These are phyloP conservation scores for Ophioninae sp. DNA, from an alignment of 2,888 invertebrate species.

Conservation along the genomic window DNA sequence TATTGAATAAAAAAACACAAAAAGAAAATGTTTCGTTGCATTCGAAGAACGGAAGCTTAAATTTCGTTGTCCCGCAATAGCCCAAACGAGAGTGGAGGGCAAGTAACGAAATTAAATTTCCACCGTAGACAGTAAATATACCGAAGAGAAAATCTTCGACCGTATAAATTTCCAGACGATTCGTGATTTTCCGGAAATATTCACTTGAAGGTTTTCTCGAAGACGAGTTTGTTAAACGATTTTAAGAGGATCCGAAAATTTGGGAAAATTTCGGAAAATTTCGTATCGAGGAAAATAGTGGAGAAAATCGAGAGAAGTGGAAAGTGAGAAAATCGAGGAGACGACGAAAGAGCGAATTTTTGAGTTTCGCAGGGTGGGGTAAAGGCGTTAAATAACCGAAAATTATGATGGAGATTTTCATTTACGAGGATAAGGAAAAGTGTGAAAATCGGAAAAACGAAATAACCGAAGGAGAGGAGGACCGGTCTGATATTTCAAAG, in stretches of 20 bases:
- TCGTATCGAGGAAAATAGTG: conserved; percentile 9
- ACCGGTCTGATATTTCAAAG: background rate
- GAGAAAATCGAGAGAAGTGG: background rate
- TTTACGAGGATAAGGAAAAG: background rate
- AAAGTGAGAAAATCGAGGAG: background rate
- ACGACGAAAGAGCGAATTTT: conserved; percentile 20
- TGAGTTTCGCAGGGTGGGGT: conserved; percentile 10
- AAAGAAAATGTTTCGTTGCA: too few relatives aligned
- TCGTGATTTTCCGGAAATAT: background rate
- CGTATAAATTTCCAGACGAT: background rate
- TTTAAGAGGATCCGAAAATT: conserved; percentile 2
- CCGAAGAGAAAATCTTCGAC: background rate
- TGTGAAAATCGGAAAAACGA: background rate
- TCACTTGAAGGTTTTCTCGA: background rate
- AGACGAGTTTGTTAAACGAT: conserved; percentile 12
- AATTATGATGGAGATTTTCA: background rate
- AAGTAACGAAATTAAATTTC: background rate
- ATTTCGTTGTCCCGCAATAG: background rate
- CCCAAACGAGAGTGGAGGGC: background rate
- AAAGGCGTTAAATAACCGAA: conserved; percentile 30
- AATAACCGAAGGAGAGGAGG: background rate
- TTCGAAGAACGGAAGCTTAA: too few relatives aligned
- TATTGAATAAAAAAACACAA: too few relatives aligned
- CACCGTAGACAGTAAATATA: background rate
- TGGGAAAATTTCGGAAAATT: too few relatives aligned